Percentiles rank a stretch among this genome's conserved stretches.
These are phyloP conservation scores for Furcifer pardalis DNA, from an alignment of 2,797 vertebrate genomes.

Conservation along the genomic window DNA sequence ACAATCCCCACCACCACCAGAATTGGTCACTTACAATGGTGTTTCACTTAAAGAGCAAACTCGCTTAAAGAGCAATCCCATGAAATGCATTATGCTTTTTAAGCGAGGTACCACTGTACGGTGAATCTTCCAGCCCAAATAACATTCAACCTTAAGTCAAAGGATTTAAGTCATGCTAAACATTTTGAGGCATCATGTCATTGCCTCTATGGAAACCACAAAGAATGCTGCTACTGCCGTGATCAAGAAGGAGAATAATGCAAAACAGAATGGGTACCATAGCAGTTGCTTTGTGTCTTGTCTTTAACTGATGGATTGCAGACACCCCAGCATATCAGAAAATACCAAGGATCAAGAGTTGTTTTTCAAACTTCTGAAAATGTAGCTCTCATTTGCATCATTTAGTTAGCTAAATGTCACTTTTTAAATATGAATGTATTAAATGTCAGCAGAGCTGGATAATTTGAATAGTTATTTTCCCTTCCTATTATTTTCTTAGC, in stretches of 20 bases:
- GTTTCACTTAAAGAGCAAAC: no score
- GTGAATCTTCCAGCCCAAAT: background rate
- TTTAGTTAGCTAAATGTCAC: constrained; percentile 81
- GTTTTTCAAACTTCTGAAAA: constrained; percentile 75
- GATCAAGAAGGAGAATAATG: constrained; percentile 2
- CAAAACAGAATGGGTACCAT: background rate
- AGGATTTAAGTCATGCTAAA: constrained; percentile 23
- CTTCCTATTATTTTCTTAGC: constrained; percentile 72
- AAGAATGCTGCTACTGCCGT: background rate
- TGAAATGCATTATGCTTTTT: no score
- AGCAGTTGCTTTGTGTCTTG: constrained; percentile 26
- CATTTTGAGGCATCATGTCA: background rate
- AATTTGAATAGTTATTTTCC: constrained; percentile 78
- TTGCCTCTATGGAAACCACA: background rate
- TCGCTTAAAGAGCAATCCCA: no score
- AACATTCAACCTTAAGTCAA: background rate
- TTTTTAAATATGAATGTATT: constrained; percentile 82
- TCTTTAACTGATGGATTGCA: constrained; percentile 53
- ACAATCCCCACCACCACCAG: no score
- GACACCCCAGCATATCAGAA: constrained; percentile 45
- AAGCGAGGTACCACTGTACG: no score
- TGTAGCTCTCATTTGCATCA: constrained; percentile 81
- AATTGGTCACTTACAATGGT: no score
- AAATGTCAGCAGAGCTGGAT: constrained; percentile 80
- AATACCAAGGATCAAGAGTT: constrained; percentile 70